phyloP scores from a whole-genome alignment of 2,797 vertebrate species.

The Pterois miles region DNA sequence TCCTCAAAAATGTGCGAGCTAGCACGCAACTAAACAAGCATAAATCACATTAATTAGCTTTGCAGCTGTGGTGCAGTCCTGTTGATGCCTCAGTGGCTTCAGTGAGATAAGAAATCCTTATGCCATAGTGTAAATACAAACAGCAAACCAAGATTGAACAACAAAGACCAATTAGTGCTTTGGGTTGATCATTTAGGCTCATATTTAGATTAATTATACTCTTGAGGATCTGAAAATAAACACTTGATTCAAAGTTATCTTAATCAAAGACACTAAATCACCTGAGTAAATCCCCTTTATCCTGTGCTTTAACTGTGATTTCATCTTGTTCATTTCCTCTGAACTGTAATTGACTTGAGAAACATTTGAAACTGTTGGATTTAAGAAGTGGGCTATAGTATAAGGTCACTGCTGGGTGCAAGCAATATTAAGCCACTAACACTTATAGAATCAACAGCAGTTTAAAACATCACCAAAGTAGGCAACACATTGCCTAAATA shows the following conservation, averaged over 20 bases:
- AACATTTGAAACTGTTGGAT: constrained; percentile 12
- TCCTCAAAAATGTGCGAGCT: constrained; percentile 80
- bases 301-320: constrained; percentile 47
- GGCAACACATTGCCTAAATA: not conserved
- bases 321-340: constrained; percentile 28
- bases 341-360: constrained; percentile 28
- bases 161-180: constrained; percentile 75
- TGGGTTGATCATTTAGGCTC: constrained; percentile 67
- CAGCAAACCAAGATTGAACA: constrained; percentile 71
- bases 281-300: constrained; percentile 65
- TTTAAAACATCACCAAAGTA: not conserved
- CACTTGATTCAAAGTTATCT: constrained; percentile 64
- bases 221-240: constrained; percentile 67
- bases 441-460: not conserved
- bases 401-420: not conserved
- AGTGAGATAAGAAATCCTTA: constrained; percentile 74
- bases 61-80: constrained; percentile 76
- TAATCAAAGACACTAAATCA: constrained; percentile 68
- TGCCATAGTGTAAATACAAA: constrained; percentile 73
- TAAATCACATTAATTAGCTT: constrained; percentile 81
- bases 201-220: constrained; percentile 74
- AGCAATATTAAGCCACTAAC: not conserved
- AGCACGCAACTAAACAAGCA: constrained; percentile 77
- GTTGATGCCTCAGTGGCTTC: constrained; percentile 75
- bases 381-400: not conserved